Evolutionary conservation across 2,113 vertebrate genomes (phyloP), one percentile per base, ranked within the genome.

Genomic region (Clarias batrachus): DNA sequence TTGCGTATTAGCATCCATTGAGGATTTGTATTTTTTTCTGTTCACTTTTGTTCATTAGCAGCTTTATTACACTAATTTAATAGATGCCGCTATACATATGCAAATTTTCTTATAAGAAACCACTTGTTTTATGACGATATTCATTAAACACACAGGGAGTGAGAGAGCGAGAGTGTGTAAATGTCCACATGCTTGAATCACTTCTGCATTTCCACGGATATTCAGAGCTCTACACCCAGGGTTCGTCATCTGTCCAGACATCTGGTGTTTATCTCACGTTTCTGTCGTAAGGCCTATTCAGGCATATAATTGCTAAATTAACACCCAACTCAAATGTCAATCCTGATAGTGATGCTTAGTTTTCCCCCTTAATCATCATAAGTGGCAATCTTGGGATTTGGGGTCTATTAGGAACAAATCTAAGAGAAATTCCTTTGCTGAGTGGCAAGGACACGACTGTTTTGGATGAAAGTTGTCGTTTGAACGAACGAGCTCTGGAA

Each of bases 231-330:
- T 86, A 89, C 87, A 90, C 90, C 93, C 91, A 41, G 65, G 0
- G 0, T 90, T 89, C 77, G 85, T 92, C 93, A 87, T 57, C 92
- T 57, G 87, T 91, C 91, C 85, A 89, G 91, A 92, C 93, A 94
- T 91, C 90, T 95, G 88, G 88, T 95, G 92, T 94, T 94, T 91
- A 93, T 92, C 91, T 87, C 91, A 89, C 90, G 88, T 91, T 88
- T 91, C 80, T 78, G 90, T 93, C 92, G 93, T 91, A 93, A 91
- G 92, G 92, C 90, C 90, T 91, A 90, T 91, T 93, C 92, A 94
- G 94, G 93, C 94, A 91, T 92, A 91, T 90, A 85, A 92, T 90
- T 91, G 89, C 90, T 93, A 93, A 93, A 92, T 91, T 81, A 91
- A 90, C 81, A 84, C 88, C 78, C 62, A 91, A 90, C 89, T 88